These are phyloP conservation scores for Pemphigus obesinymphae DNA, from an alignment of 1,140 invertebrate species.

Conservation along the genomic window DNA sequence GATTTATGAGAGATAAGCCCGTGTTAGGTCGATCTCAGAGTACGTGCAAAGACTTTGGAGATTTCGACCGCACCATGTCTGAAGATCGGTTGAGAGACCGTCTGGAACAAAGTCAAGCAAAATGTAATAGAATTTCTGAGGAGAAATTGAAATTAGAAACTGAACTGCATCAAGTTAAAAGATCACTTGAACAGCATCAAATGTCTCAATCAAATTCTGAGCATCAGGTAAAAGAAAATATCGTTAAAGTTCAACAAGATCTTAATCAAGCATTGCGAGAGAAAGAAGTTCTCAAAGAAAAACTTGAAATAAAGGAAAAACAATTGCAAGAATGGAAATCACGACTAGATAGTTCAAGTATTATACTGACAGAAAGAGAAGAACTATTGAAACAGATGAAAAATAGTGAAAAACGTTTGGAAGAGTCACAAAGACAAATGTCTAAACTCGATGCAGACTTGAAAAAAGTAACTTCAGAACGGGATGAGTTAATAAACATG, in stretches of 20 bases:
- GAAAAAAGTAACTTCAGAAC: conserved; percentile 75
- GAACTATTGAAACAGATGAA: conserved; percentile 45
- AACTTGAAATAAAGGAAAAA: conserved; percentile 58
- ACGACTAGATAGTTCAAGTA: conserved; percentile 23
- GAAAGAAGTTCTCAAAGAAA: conserved; percentile 66
- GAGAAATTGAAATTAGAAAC: conserved; percentile 62
- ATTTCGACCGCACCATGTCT: background rate
- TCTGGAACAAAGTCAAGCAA: conserved; percentile 27
- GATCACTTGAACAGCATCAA: conserved; percentile 64
- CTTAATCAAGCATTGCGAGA: conserved; percentile 64
- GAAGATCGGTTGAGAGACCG: conserved; percentile 19
- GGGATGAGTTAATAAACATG: conserved; percentile 81
- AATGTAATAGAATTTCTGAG: conserved; percentile 45
- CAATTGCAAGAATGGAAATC: conserved; percentile 34
- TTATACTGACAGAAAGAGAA: conserved; percentile 22
- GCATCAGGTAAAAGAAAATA: conserved; percentile 52
- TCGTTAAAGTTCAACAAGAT: conserved; percentile 59
- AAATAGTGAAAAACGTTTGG: conserved; percentile 64
- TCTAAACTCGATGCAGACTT: conserved; percentile 77
- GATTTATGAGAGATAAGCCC: conserved; percentile 30
- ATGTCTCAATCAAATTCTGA: conserved; percentile 52
- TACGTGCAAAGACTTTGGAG: conserved; percentile 27
- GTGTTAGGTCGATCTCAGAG: conserved; percentile 20
- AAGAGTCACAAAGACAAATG: conserved; percentile 76
- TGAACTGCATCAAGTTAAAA: conserved; percentile 63